Evolutionary conservation across 2,888 invertebrate species (phyloP), one percentile per base, ranked within the genome.

Genomic region (Coremacera marginata): DNA sequence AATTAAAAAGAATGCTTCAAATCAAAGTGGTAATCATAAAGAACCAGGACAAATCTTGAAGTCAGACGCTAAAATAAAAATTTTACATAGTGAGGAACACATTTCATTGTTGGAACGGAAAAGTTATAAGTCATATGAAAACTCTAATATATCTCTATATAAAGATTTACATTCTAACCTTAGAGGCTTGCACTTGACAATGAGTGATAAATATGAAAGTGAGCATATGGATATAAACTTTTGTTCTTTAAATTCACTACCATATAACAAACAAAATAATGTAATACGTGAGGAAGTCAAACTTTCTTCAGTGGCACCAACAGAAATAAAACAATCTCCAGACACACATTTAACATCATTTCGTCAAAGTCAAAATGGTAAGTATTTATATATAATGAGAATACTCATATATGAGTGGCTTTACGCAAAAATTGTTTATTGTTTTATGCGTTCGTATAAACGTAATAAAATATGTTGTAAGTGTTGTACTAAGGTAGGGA

Each of bases 351-450:
- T 22, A 11, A n/a, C 19, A 44, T 44, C 22, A 22, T 25, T 49
- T 71, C 71, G 57, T 14, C 71, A 57, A 57, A 57, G 8, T 71
- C 71, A 71, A 71, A 71, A 71, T 57, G 71, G 71, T 71, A 57
- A 57, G 71, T 19, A 14, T 11, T 44, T 2, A 44, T 3, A 11
- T 11, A 14, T 11, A 31, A 31, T n/a, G n/a, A n/a, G n/a, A n/a
- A n/a, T n/a, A n/a, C n/a, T n/a, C n/a, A n/a, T n/a, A n/a, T n/a
- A n/a, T n/a, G n/a, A n/a, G n/a, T n/a, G n/a, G n/a, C n/a, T n/a
- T n/a, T n/a, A n/a, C n/a, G n/a, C n/a, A n/a, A n/a, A n/a, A n/a
- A n/a, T n/a, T n/a, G n/a, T n/a, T n/a, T n/a, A n/a, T n/a, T n/a
- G n/a, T n/a, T n/a, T n/a, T n/a, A n/a, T n/a, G n/a, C n/a, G n/a